Conservation (phyloP, 2,113 vertebrate genomes). For the Silurus glanis region DNA sequence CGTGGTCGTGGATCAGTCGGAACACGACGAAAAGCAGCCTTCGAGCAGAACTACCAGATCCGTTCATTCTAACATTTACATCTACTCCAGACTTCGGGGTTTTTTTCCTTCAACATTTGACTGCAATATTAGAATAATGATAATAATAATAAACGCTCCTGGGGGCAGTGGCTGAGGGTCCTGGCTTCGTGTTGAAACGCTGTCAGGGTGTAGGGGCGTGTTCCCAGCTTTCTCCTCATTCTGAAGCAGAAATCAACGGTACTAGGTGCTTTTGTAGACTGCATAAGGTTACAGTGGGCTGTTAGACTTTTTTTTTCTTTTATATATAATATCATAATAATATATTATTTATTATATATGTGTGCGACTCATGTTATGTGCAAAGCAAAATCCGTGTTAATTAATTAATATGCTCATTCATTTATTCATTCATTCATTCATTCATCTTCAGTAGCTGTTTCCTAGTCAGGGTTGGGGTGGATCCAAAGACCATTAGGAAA, state of each 20-base stretch:
- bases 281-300: not conserved
- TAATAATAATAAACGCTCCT: not conserved
- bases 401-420: not conserved
- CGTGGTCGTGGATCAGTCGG: not conserved
- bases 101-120: not conserved
- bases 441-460: not conserved
- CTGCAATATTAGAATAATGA: not conserved
- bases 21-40: not conserved
- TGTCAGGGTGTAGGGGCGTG: slow-evolving; percentile 35
- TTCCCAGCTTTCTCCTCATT: slow-evolving; percentile 19
- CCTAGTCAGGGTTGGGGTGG: not conserved
- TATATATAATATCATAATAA: too few relatives aligned
- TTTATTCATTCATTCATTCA: not conserved
- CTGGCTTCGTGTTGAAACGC: not conserved
- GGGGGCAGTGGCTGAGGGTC: not conserved
- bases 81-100: too few relatives aligned
- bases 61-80: not conserved
- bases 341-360: too few relatives aligned
- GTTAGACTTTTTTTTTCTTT: not conserved
- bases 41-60: not conserved
- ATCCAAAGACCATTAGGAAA: not conserved
- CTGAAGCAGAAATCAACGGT: not conserved
- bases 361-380: not conserved
- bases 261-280: not conserved
- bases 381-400: not conserved